Evolutionary conservation across 1,140 invertebrate species (phyloP).

Genomic region (Aethina tumida): DNA sequence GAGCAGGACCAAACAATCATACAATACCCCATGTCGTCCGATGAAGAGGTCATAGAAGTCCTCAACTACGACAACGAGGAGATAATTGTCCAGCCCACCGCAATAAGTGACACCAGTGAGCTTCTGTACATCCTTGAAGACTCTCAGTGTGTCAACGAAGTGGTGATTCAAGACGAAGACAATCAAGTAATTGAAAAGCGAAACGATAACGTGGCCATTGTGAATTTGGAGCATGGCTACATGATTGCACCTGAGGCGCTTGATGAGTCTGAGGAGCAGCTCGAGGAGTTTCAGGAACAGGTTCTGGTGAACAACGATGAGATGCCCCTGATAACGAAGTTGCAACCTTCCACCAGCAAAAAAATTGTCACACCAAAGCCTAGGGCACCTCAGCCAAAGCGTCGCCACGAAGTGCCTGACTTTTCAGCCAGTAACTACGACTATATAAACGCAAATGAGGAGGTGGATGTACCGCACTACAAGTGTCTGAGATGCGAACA

Average conservation of each 20-base stretch:
- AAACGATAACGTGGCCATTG: constrained; percentile 20
- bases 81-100: constrained; percentile 10
- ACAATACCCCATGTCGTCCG: too few relatives aligned
- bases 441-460: constrained; percentile 25
- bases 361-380: constrained; percentile 13
- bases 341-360: constrained; percentile 12
- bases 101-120: constrained; percentile 19
- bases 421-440: constrained; percentile 31
- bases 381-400: constrained; percentile 17
- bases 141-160: constrained; percentile 29
- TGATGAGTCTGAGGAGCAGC: constrained; percentile 12
- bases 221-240: constrained; percentile 32
- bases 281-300: constrained; percentile 5
- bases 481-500: constrained; percentile 34
- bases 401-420: constrained; percentile 30
- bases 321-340: background rate
- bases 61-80: constrained; percentile 21
- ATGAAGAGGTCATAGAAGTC: constrained; percentile 16
- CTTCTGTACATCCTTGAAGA: constrained; percentile 28
- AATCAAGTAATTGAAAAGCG: constrained; percentile 4
- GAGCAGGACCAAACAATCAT: constrained; percentile 8
- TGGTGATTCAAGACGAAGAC: constrained; percentile 28
- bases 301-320: constrained; percentile 4
- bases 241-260: constrained; percentile 22
- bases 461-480: constrained; percentile 29